Base-by-base conservation (phyloP, 1,140 invertebrate species). In the Schlechtendalia chinensis region DNA sequence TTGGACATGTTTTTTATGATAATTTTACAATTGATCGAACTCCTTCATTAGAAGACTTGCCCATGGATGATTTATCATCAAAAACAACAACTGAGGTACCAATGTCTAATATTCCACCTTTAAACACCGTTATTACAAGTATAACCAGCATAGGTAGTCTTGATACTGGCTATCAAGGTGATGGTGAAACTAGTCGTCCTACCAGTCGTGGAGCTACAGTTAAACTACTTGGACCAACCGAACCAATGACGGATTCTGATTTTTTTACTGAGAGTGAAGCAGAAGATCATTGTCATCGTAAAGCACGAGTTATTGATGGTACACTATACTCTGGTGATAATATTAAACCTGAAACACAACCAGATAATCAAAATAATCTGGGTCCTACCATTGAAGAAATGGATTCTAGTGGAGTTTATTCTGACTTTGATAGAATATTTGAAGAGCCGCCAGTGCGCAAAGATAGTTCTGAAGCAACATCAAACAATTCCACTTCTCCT, bases 231-330 rank as follows among this genome's bases (percentile, higher is more conserved):
- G 83, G 17, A 83, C 83, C 83, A 22, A 39, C 90, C 81, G 93
- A 94, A 86, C 92, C 93, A 1, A 94, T 94, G 93, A 95, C 93
- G 0, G 93, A 94, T 86, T 95, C 93, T 0, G 93, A 95, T 85
- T 94, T 95, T 85, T 95, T 94, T 84, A 94, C 93, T 10, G 93
- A 94, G 86, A 93, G 92, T 83, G 93, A 94, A 86, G 92, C 92
- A 0, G 92, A 94, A 81, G 92, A 94, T 29, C 89, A 88, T 10
- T 91, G 91, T 4, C 92, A 94, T 84, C 87, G 91, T 22, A 86
- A 87, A 79, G 92, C 91, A 19, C 91, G 93, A 85, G 91, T 94
- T 8, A 94, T 94, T 56, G 93, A 95, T 85, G 93, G 93, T 3
- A 93, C 92, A 6, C 85, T 95, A 0, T 95, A 94, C 83, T 92